These are phyloP conservation scores for Cygnus olor DNA, from an alignment of 2,797 vertebrate genomes.

Conservation along the genomic window DNA sequence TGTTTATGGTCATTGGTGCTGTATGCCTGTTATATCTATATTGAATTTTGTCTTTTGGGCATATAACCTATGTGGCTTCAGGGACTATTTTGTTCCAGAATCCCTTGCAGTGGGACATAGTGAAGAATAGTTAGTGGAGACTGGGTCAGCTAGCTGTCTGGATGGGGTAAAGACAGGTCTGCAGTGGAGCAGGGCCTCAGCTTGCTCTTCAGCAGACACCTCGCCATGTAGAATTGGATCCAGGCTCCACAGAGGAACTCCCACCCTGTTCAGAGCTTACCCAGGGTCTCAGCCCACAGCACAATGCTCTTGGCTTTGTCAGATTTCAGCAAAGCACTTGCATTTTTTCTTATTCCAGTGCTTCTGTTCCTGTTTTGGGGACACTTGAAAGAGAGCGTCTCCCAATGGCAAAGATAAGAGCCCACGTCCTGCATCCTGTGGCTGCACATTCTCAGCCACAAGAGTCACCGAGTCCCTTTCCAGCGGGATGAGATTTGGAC, in stretches of 20 bases:
- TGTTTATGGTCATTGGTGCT: not conserved
- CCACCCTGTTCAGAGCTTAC: not conserved
- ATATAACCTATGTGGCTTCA: not conserved
- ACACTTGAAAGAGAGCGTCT: not conserved
- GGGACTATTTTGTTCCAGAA: not conserved
- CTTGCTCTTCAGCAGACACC: not conserved
- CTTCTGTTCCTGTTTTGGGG: not conserved
- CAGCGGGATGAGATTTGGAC: constrained; percentile 27
- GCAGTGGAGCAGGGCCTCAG: not conserved
- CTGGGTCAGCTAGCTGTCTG: not conserved
- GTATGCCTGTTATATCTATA: not conserved
- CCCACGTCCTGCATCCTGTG: not conserved
- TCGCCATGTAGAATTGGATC: not conserved
- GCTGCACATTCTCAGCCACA: constrained; percentile 27
- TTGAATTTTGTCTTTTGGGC: not conserved
- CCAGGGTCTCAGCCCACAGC: not conserved
- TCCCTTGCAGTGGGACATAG: not conserved
- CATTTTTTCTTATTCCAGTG: not conserved
- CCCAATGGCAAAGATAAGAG: constrained; percentile 6
- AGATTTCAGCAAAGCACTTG: not conserved
- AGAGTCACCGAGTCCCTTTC: constrained; percentile 45
- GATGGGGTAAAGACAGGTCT: not conserved
- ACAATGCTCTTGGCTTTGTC: not conserved
- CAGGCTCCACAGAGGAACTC: not conserved
- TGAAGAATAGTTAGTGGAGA: not conserved